These are phyloP conservation scores for Streptopelia turtur DNA, from an alignment of 2,797 vertebrate species.

Conservation along the genomic window DNA sequence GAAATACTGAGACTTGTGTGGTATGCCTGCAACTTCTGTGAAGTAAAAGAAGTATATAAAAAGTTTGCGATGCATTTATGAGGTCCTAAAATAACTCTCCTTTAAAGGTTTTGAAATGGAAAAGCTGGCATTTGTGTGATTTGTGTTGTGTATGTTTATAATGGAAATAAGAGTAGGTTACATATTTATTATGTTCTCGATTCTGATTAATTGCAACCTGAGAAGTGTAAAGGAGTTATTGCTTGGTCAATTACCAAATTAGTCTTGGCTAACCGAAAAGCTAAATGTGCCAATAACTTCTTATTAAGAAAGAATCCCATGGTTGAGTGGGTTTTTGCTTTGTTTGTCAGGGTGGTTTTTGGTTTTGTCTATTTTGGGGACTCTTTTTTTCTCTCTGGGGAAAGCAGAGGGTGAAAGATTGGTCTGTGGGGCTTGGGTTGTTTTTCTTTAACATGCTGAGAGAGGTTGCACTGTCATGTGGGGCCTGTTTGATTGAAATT, in stretches of 20 bases:
- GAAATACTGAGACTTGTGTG: neutral
- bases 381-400: neutral
- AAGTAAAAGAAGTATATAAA: neutral
- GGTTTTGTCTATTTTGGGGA: neutral
- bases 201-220: neutral
- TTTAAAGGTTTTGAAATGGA: neutral
- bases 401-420: neutral
- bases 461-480: conserved; percentile 27
- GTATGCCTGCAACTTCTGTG: neutral
- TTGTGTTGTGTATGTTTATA: neutral
- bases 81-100: neutral
- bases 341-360: neutral
- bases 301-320: neutral
- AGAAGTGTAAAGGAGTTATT: neutral
- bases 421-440: neutral
- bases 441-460: neutral
- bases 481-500: neutral
- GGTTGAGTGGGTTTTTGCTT: neutral
- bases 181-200: neutral
- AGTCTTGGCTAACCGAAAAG: neutral
- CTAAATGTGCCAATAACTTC: neutral
- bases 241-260: neutral
- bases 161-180: neutral
- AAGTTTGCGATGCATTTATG: neutral
- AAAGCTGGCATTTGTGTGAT: neutral